Percentiles rank a stretch among this genome's conserved stretches.
Evolutionary conservation across 2,888 invertebrate species (phyloP).

Genomic region (Asteroscopus sphinx): DNA sequence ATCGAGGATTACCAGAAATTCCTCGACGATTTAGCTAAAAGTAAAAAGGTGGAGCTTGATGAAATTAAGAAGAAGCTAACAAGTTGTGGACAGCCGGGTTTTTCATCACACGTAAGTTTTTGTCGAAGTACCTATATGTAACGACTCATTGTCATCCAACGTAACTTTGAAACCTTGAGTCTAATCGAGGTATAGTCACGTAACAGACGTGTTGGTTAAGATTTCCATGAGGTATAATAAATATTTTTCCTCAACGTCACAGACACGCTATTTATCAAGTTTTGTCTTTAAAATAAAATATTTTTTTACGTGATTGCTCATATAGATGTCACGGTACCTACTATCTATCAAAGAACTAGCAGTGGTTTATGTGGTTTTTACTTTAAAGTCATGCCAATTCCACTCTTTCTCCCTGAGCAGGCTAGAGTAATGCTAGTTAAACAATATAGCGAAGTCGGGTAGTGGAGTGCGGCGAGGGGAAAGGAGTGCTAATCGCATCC

Average conservation of each 20-base stretch:
- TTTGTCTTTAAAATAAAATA: not conserved
- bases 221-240: slow-evolving; percentile 8
- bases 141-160: not conserved
- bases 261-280: not conserved
- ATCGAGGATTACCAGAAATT: slow-evolving; percentile 95
- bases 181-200: slow-evolving; percentile 18
- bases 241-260: slow-evolving; percentile 19
- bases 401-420: too few species aligned
- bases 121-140: not conserved
- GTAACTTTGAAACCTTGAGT: not conserved
- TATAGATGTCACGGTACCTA: not conserved
- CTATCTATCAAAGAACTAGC: too few species aligned
- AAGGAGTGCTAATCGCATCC: too few species aligned
- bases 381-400: too few species aligned
- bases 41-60: slow-evolving; percentile 94
- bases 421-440: too few species aligned
- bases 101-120: slow-evolving; percentile 80
- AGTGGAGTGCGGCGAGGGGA: too few species aligned
- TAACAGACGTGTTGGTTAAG: slow-evolving; percentile 4
- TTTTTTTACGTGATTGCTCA: not conserved
- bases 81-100: slow-evolving; percentile 94
- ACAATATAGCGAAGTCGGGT: too few species aligned
- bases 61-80: slow-evolving; percentile 95
- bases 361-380: too few species aligned
- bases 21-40: slow-evolving; percentile 95